Percentiles rank a stretch among this genome's conserved stretches.
Evolutionary conservation across 2,113 vertebrate genomes (phyloP).

Genomic region (Apodemus sylvaticus): DNA sequence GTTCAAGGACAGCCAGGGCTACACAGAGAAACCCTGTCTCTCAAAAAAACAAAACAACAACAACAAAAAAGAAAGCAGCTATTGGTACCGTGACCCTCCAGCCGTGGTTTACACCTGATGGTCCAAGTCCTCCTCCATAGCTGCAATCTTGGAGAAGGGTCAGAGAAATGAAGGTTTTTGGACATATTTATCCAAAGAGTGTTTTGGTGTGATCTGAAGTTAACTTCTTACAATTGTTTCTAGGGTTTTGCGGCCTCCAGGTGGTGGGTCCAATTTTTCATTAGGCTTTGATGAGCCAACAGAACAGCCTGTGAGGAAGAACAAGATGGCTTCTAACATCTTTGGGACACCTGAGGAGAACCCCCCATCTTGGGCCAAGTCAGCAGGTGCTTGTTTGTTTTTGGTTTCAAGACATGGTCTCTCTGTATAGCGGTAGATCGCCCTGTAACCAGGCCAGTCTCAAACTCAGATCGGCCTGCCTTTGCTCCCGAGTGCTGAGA

Average conservation of each 20-base stretch:
- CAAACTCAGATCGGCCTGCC: background rate
- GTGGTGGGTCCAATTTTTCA: slow-evolving; percentile 95
- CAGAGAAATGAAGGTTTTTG: background rate
- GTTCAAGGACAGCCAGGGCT: too few species aligned
- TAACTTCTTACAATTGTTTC: slow-evolving; percentile 22
- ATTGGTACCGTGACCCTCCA: background rate
- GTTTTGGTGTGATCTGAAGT: background rate
- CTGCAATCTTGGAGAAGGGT: background rate
- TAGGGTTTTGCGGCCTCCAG: slow-evolving; percentile 96
- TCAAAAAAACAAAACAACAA: too few species aligned
- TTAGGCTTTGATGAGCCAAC: slow-evolving; percentile 92
- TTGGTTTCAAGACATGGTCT: too few species aligned
- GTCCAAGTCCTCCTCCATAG: background rate
- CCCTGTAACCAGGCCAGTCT: background rate
- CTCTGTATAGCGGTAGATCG: background rate
- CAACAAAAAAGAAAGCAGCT: too few species aligned
- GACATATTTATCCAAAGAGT: background rate
- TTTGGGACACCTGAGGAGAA: slow-evolving; percentile 95
- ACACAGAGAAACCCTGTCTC: too few species aligned
- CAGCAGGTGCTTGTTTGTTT: slow-evolving; percentile 53
- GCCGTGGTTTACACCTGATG: background rate
- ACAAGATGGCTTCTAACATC: slow-evolving; percentile 97
- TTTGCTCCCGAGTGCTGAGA: too few species aligned
- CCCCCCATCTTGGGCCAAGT: slow-evolving; percentile 86
- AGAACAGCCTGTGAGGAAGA: slow-evolving; percentile 88